Percentiles rank a stretch among this genome's conserved stretches.
These are phyloP conservation scores for Arctia plantaginis DNA, from an alignment of 2,888 invertebrate genomes.

Conservation along the genomic window DNA sequence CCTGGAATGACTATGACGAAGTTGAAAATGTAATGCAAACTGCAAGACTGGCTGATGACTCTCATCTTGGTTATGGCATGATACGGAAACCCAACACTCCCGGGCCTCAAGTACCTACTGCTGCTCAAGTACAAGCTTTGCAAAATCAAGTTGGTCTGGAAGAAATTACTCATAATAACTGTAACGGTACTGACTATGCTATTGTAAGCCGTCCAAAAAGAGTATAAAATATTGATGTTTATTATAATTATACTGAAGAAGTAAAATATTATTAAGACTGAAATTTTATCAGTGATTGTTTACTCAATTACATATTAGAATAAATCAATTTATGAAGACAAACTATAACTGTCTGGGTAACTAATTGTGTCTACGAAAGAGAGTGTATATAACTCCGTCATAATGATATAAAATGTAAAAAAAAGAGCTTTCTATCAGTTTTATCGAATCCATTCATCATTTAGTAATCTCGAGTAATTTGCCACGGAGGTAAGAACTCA, in stretches of 20 bases:
- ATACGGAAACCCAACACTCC: constrained; percentile 89
- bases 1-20: constrained; percentile 92
- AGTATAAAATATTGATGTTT: constrained; percentile 83
- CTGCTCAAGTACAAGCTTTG: constrained; percentile 81
- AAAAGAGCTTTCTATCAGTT: neutral
- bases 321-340: constrained; percentile 20
- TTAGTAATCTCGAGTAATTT: neutral
- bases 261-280: constrained; percentile 65
- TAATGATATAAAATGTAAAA: neutral
- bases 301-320: constrained; percentile 55
- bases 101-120: constrained; percentile 83
- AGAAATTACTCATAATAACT: constrained; percentile 89
- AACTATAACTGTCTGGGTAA: constrained; percentile 8
- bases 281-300: constrained; percentile 67
- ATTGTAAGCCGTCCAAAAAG: constrained; percentile 94
- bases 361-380: neutral
- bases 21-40: constrained; percentile 90
- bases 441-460: neutral
- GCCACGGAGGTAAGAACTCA: neutral
- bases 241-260: constrained; percentile 31
- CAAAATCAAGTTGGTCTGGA: constrained; percentile 80
- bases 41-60: constrained; percentile 92
- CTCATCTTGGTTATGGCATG: constrained; percentile 92
- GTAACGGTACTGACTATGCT: constrained; percentile 93
- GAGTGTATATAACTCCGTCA: neutral